Evolutionary conservation across 2,113 vertebrate species (phyloP), one percentile per base, ranked within the genome.

Genomic region (Cynoglossus semilaevis): DNA sequence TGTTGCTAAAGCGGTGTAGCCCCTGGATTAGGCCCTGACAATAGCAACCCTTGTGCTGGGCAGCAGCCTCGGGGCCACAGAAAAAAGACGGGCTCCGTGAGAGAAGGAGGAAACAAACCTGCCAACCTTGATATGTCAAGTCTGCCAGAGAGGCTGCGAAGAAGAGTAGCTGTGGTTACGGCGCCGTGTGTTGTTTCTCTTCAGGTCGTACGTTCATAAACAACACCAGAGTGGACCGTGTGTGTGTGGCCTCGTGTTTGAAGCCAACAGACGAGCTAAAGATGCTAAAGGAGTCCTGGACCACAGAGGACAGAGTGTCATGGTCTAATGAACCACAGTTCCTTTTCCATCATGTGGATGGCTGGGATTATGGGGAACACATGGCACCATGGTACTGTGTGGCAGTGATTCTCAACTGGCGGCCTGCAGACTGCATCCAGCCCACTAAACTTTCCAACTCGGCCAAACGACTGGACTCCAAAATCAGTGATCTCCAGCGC

Each of bases 1-100:
- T 94, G 93, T 94, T 92, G 92, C 92, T 94, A 94, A 95, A 94
- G 93, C 94, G 93, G 93, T 93, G 93, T 94, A 94, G 93, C 93
- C 92, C 91, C 89, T 90, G 94, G 94, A 96, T 96, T 96, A 96
- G 91, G 86, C 76, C 81, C 83, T 84, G 91, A 96, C 94, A 96
- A 96, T 94, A 93, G 92, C 88, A 90, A 91, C 93, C 92, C 93
- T 95, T 96, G 94, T 95, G 93, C 92, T 92, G 90, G 90, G 92
- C 92, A 85, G 77, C 89, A 91, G 92, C 92, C 92, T 87, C 88
- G 90, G 91, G 91, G 90, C 90, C 89, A 89, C 87, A 91, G 22
- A 88, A 9, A 81, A 86, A 85, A 89, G 83, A 88, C 81, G 56
- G 70, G 87, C 88, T 88, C 72, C 82, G 82, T 87, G 89, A 92